Base-by-base conservation (phyloP, 1,140 invertebrate species). In the Meloidogyne exigua region DNA sequence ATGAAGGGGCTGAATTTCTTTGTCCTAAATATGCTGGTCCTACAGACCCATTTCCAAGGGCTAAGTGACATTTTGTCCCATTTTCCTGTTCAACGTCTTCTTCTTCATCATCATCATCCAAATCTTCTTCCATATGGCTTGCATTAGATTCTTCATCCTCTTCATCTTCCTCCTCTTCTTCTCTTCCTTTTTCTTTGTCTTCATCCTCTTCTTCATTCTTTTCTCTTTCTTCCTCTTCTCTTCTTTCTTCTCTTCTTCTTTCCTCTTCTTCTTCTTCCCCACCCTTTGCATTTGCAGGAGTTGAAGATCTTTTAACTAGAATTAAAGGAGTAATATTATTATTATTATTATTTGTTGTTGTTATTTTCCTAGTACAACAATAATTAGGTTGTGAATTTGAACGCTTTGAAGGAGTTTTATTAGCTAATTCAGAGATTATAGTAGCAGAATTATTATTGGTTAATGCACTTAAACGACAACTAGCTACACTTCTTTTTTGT, bases 301-400 rank as follows among this genome's bases (percentile, higher is more conserved):
- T n/a, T 1, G 49, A 57, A 57, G 49, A 57, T 57, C 18, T 57
- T 7, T 57, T 57, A 57, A 57, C 49, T 9, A 57, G 10, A 57
- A 57, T 57, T n/a, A 57, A n/a, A n/a, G 49, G 49, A 9, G 9
- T 18, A n/a, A 57, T 5, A 57, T 57, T 57, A 57, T 57, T 57
- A 57, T 57, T 57, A 39, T 39, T 39, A 39, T 39, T 39, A 39
- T 32, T 32, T 32, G 28, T 32, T 32, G 28, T 7, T 49, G 3
- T 57, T 57, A n/a, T n/a, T n/a, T n/a, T 57, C 7, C 28, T 32
- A 32, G 28, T 32, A 57, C 18, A 57, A 57, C 98, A 99, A 99
- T 90, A 95, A 95, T 88, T 96, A 98, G 87, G 94, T 95, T 87
- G 92, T 93, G 0, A 93, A 92, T 88, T 93, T 95, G 82, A 90